phyloP scores from a whole-genome alignment of 2,113 vertebrate genomes.

The Aptenodytes patagonicus region DNA sequence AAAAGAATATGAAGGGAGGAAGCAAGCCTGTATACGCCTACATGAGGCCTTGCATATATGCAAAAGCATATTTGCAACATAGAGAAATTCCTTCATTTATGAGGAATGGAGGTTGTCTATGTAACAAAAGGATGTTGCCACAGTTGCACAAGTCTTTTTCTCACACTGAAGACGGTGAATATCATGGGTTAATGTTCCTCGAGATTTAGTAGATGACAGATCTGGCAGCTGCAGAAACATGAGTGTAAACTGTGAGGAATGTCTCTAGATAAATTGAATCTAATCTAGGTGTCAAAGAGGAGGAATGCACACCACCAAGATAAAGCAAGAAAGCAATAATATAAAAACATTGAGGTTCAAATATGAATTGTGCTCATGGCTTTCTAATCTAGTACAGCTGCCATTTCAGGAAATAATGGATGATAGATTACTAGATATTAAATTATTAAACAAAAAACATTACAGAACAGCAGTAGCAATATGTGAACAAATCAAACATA shows the following conservation, averaged over 20 bases:
- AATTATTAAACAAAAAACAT: not conserved
- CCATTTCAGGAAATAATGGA: not conserved
- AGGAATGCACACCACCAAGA: not conserved
- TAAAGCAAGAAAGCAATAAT: not conserved
- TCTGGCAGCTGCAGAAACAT: not conserved
- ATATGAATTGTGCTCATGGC: not conserved
- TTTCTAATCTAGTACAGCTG: not conserved
- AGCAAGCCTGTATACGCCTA: not conserved
- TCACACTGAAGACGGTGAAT: not conserved
- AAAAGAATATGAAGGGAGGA: not conserved
- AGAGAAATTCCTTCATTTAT: not conserved
- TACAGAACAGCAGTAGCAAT: not conserved
- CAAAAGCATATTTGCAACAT: not conserved
- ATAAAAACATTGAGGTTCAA: not conserved
- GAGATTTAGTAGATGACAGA: not conserved
- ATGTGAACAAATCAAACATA: not conserved
- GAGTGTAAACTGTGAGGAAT: not conserved
- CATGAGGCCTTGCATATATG: not conserved
- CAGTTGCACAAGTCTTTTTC: not conserved
- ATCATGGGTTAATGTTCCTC: not conserved
- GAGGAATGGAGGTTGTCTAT: not conserved
- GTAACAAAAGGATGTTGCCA: not conserved
- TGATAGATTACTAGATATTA: not conserved
- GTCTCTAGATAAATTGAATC: not conserved
- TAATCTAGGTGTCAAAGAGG: conserved; percentile 4